Evolutionary conservation across 2,113 vertebrate species (phyloP).

Genomic region (Macquaria ambigua): DNA sequence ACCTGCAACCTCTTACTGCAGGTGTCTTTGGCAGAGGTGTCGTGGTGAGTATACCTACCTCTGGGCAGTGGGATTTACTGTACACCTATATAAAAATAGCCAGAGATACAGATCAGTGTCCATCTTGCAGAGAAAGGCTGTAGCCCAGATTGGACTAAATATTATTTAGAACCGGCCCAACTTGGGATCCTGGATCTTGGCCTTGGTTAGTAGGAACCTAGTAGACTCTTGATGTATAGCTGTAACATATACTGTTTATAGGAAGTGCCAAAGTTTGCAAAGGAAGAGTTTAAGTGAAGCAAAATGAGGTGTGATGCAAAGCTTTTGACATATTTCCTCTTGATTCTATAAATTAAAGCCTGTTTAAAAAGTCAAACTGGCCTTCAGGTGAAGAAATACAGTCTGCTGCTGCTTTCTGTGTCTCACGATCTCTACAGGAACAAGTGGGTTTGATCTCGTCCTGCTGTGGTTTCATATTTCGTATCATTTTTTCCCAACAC

Average conservation of each 20-base stretch:
- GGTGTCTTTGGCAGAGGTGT: neutral
- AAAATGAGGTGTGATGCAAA: conserved; percentile 19
- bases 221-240: neutral
- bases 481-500: neutral
- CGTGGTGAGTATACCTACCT: neutral
- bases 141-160: neutral
- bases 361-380: conserved; percentile 24
- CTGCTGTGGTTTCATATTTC: conserved; percentile 32
- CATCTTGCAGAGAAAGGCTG: neutral
- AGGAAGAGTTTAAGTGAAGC: neutral
- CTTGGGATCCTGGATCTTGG: conserved; percentile 4
- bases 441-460: neutral
- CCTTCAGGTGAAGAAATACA: neutral
- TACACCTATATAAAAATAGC: neutral
- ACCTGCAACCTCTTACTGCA: neutral
- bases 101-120: neutral
- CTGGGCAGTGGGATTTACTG: neutral
- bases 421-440: conserved; percentile 4
- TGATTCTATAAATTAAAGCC: conserved; percentile 6
- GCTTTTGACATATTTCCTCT: conserved; percentile 10
- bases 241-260: neutral
- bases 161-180: neutral
- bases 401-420: neutral
- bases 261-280: neutral
- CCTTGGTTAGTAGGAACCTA: neutral